Evolutionary conservation across 2,888 invertebrate genomes (phyloP).

Genomic region (Trilocha varians): DNA sequence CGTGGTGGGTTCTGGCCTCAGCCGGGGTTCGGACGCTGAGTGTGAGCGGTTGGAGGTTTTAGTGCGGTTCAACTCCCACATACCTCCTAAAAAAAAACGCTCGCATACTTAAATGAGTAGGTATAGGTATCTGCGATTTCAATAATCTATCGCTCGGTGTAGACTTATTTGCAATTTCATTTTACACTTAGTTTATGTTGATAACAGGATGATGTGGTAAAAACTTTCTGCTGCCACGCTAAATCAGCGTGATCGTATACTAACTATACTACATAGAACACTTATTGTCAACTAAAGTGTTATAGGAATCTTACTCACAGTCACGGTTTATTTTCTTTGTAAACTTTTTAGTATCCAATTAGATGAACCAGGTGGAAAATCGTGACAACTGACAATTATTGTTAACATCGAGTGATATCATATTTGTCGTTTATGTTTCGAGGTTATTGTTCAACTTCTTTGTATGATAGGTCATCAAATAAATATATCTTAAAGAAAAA

Average conservation of each 20-base stretch:
- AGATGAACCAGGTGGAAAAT: slow-evolving; percentile 6
- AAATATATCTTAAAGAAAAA: too few species aligned
- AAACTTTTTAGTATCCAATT: slow-evolving; percentile 9
- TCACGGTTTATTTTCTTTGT: slow-evolving; percentile 11
- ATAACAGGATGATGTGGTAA: not conserved
- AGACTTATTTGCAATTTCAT: not conserved
- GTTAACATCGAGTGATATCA: not conserved
- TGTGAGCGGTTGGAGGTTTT: too few species aligned
- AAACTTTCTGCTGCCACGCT: slow-evolving; percentile 1
- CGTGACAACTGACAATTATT: slow-evolving; percentile 1
- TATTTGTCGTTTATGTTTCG: not conserved
- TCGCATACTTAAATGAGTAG: not conserved
- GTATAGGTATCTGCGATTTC: not conserved
- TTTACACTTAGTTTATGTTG: not conserved
- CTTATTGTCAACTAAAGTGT: slow-evolving; percentile 4
- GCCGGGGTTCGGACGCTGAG: too few species aligned
- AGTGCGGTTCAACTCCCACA: too few species aligned
- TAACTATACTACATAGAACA: not conserved
- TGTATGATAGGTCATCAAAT: too few species aligned
- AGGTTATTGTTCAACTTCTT: not conserved
- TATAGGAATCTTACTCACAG: slow-evolving; percentile 3
- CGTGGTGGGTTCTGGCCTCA: too few species aligned
- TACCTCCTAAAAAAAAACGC: not conserved
- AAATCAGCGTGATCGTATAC: slow-evolving; percentile 2
- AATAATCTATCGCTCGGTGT: not conserved